These are phyloP conservation scores for Phylloscopus whistleri DNA, from an alignment of 2,113 vertebrate genomes.

Conservation along the genomic window DNA sequence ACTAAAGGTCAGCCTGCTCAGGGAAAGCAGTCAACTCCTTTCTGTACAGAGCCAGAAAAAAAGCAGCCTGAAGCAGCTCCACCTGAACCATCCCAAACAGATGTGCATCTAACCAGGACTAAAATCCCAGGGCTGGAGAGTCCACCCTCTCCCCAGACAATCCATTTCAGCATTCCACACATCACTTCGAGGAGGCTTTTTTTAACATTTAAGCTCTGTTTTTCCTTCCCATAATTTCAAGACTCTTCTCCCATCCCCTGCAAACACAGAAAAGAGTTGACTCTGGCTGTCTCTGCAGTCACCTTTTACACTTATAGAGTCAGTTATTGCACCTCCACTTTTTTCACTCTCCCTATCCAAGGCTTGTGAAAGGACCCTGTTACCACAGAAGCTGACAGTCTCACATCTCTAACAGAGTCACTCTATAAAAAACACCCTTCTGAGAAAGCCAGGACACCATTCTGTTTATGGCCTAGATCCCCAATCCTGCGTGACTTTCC, in stretches of 20 bases:
- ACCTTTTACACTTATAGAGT: background rate
- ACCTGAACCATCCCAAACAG: slow-evolving; percentile 41
- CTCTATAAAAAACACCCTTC: background rate
- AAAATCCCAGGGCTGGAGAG: background rate
- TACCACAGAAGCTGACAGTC: background rate
- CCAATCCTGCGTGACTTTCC: background rate
- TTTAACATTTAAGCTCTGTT: background rate
- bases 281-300: background rate
- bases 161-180: background rate
- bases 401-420: background rate
- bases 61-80: slow-evolving; percentile 16
- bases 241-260: background rate
- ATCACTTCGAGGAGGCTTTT: background rate
- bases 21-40: background rate
- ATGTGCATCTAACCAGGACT: background rate
- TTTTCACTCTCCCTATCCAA: background rate
- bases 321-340: background rate
- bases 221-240: background rate
- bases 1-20: background rate
- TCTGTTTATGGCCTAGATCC: background rate
- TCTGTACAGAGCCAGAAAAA: background rate
- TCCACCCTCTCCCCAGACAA: slow-evolving; percentile 41
- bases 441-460: background rate
- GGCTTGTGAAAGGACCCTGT: background rate
- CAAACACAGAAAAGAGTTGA: background rate